phyloP scores from a whole-genome alignment of 2,113 vertebrate genomes.

The Pseudolaguvia tuberculata region DNA sequence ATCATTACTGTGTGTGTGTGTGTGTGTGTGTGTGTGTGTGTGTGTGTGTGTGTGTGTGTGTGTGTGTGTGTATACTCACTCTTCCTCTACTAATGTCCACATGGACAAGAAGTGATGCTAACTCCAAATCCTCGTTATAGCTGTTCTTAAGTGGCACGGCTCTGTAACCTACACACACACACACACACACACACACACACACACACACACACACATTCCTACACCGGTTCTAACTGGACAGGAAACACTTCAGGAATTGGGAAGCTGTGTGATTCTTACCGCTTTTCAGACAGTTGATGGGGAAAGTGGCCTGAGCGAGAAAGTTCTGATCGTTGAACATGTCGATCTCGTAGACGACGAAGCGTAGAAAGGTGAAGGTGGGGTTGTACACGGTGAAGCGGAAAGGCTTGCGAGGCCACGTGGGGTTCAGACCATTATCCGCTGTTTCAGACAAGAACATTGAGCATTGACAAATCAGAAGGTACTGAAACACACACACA shows the following conservation, averaged over 20 bases:
- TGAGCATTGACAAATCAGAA: neutral
- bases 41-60: neutral
- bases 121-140: slow-evolving; percentile 92
- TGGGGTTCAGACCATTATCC: slow-evolving; percentile 93
- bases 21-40: neutral
- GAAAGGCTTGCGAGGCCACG: slow-evolving; percentile 86
- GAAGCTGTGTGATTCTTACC: slow-evolving; percentile 62
- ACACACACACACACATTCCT: neutral
- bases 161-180: slow-evolving; percentile 76
- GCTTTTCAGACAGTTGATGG: slow-evolving; percentile 86
- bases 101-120: slow-evolving; percentile 89
- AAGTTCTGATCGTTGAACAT: slow-evolving; percentile 99
- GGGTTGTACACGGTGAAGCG: slow-evolving; percentile 87
- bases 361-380: slow-evolving; percentile 89
- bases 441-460: slow-evolving; percentile 61
- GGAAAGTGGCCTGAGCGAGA: slow-evolving; percentile 92
- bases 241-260: too few relatives aligned
- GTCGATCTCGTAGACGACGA: slow-evolving; percentile 96
- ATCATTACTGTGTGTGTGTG: neutral
- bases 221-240: too few relatives aligned
- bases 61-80: slow-evolving; percentile 62
- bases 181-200: slow-evolving; percentile 21
- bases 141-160: slow-evolving; percentile 96
- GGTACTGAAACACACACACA: neutral
- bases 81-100: slow-evolving; percentile 79